phyloP scores from a whole-genome alignment of 1,140 invertebrate genomes.

The Heliconius himera region DNA sequence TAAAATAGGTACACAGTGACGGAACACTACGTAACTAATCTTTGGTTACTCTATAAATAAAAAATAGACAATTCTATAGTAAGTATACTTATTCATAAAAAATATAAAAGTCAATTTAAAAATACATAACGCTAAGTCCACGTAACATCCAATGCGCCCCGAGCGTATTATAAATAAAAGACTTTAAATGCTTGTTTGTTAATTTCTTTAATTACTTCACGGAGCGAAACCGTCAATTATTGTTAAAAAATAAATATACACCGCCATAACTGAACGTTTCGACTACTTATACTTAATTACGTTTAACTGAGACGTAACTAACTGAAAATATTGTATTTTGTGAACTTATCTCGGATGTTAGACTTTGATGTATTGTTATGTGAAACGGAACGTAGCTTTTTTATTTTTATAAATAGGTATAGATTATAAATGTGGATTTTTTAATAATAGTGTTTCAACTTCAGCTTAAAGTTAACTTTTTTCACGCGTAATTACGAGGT shows the following conservation, averaged over 20 bases:
- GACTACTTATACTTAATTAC: conserved; percentile 77
- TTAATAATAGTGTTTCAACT: neutral
- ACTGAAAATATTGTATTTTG: conserved; percentile 70
- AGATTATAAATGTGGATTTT: neutral
- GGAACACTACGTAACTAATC: too few relatives aligned
- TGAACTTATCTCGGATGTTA: conserved; percentile 65
- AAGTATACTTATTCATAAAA: neutral
- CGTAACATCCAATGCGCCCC: conserved; percentile 25
- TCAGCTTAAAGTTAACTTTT: too few relatives aligned
- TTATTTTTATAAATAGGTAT: conserved; percentile 3
- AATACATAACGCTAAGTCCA: conserved; percentile 18
- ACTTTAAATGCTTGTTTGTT: conserved; percentile 62
- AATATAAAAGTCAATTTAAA: conserved; percentile 3
- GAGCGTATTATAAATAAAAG: conserved; percentile 57
- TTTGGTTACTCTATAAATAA: too few relatives aligned
- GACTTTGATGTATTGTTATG: conserved; percentile 67
- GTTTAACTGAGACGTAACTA: conserved; percentile 74
- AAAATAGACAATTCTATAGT: too few relatives aligned
- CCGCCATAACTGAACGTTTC: conserved; percentile 49
- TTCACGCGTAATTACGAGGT: too few relatives aligned
- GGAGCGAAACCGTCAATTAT: conserved; percentile 69
- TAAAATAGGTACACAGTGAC: too few relatives aligned
- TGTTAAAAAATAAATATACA: conserved; percentile 47
- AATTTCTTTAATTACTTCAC: conserved; percentile 69
- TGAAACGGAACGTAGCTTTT: conserved; percentile 48